Evolutionary conservation across 2,888 invertebrate genomes (phyloP), one percentile per base, ranked within the genome.

Genomic region (Formica aserva): DNA sequence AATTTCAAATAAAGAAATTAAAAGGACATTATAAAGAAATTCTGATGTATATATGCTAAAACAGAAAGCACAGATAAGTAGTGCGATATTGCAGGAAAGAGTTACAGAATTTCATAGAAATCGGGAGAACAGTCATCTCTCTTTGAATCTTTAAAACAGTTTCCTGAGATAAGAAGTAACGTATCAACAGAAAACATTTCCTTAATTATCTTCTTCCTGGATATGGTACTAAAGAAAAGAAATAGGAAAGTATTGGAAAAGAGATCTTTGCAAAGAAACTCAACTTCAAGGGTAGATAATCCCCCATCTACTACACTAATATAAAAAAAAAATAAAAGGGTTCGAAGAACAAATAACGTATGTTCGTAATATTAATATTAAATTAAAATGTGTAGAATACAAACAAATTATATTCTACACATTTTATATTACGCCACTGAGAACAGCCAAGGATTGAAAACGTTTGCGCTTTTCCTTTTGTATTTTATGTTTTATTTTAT

Each of bases 171-270:
- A 72, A 60, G 55, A 76, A 74, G 52, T 83, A 87, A 84, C 74
- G 84, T 82, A 38, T 71, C 63, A 75, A 77, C 63, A 41, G 78
- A 75, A 72, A 72, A 71, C 83, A 83, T 77, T 86, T 86, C 80
- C 81, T 75, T 90, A 86, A 90, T 90, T 90, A 84, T 85, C 67
- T 78, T 66, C 67, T 29, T 76, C 76, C 67, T 82, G 35, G 72
- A 71, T 63, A 52, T 52, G 38, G 11, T 26, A n/a, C 11, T n/a
- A 77, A 32, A 32, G 41, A 60, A 72, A 60, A 55, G 41, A 78
- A 72, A 72, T 32, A 57, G 29, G 45, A 18, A 29, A 32, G 72
- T 41, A 65, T 71, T 67, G 63, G 60, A 72, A 78, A 72, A 72
- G 57, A 18, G 29, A 41, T 45, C 32, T 60, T 11, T 22, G 22